Conservation (phyloP, 2,888 invertebrate genomes). For the Pseudeuparius sepicola region DNA sequence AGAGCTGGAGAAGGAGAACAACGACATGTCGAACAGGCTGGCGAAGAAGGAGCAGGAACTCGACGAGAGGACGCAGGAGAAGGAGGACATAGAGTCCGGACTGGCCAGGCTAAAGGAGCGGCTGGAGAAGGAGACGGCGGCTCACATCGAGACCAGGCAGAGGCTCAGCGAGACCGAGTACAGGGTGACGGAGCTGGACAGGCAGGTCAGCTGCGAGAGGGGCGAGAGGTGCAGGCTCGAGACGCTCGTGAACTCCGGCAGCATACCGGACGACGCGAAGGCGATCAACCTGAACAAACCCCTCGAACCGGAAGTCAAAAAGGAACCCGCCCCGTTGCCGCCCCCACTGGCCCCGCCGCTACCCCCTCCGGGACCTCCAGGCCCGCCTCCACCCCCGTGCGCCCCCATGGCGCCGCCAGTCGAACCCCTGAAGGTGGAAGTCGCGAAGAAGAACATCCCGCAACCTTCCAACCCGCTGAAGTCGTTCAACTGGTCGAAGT, state of each 20-base stretch:
- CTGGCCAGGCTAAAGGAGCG: constrained; percentile 70
- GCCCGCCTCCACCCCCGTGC: constrained; percentile 51
- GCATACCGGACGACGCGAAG: constrained; percentile 90
- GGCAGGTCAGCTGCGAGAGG: constrained; percentile 63
- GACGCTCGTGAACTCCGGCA: constrained; percentile 79
- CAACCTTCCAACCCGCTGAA: constrained; percentile 87
- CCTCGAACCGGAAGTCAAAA: constrained; percentile 27
- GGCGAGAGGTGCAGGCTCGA: constrained; percentile 74
- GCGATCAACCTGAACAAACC: constrained; percentile 43
- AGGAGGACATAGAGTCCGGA: constrained; percentile 82
- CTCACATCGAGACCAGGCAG: constrained; percentile 79
- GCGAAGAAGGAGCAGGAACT: constrained; percentile 90
- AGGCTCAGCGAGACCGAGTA: constrained; percentile 47
- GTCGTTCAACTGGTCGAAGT: constrained; percentile 95
- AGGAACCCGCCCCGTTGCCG: constrained; percentile 33
- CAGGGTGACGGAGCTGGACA: constrained; percentile 40
- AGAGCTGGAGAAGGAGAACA: constrained; percentile 79
- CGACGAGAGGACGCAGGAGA: constrained; percentile 81
- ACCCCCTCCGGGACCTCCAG: constrained; percentile 48
- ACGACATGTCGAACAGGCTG: constrained; percentile 74
- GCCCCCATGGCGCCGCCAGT: constrained; percentile 51
- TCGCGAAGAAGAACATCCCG: constrained; percentile 78
- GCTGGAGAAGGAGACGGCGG: constrained; percentile 79
- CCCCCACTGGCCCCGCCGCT: constrained; percentile 40
- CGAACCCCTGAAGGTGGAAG: constrained; percentile 46